Evolutionary conservation across 2,797 vertebrate genomes (phyloP).

Genomic region (Catamblyrhynchus diadema): DNA sequence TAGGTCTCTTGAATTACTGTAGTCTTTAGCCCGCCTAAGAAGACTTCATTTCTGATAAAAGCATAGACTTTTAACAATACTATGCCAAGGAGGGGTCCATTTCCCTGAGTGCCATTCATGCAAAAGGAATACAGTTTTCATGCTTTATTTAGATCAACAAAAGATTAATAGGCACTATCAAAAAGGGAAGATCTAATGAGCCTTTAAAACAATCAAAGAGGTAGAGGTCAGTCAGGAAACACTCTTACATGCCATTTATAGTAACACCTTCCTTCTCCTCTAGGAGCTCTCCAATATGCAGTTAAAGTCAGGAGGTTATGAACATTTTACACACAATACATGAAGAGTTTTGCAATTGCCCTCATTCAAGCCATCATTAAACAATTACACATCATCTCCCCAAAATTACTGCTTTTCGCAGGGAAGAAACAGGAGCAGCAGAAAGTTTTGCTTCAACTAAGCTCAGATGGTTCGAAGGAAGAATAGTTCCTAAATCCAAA

Average conservation of each 20-base stretch:
- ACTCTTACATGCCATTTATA: neutral
- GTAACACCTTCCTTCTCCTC: neutral
- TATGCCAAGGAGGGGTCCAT: neutral
- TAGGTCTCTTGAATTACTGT: neutral
- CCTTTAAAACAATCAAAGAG: neutral
- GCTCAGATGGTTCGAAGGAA: neutral
- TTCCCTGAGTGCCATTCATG: neutral
- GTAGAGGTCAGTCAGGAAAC: neutral
- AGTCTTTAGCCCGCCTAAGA: neutral
- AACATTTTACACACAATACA: neutral
- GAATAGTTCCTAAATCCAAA: neutral
- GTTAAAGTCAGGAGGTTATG: neutral
- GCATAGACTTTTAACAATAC: neutral
- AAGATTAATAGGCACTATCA: neutral
- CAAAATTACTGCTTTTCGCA: neutral
- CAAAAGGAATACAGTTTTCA: neutral
- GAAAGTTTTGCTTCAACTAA: neutral
- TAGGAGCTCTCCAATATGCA: neutral
- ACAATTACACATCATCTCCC: neutral
- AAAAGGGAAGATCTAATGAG: neutral
- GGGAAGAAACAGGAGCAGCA: neutral
- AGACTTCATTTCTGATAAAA: neutral
- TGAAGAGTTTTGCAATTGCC: neutral
- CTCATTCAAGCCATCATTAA: neutral
- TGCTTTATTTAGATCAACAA: neutral